Evolutionary conservation across 2,113 vertebrate species (phyloP).

Genomic region (Sinocyclocheilus rhinocerous): DNA sequence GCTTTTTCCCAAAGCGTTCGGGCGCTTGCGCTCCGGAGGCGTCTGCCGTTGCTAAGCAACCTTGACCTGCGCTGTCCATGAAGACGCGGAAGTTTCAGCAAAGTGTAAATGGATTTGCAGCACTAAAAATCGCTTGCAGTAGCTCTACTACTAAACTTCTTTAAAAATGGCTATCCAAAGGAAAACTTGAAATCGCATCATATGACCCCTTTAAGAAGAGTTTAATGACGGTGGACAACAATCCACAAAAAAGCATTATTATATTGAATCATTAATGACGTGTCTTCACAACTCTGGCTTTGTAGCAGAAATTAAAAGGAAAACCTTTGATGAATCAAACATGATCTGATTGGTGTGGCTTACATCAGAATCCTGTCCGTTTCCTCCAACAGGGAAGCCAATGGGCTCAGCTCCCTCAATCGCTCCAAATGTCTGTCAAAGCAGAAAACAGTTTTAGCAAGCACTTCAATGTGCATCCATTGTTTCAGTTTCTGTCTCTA

Average conservation of each 20-base stretch:
- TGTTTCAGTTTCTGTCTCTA: neutral
- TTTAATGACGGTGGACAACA: neutral
- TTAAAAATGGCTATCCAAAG: no score
- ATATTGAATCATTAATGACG: neutral
- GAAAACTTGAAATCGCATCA: no score
- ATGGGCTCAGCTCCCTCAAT: slow-evolving; percentile 84
- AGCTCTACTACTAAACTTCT: no score
- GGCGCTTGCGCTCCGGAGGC: no score
- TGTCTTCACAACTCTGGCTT: neutral
- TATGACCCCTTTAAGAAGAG: no score
- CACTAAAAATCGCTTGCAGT: no score
- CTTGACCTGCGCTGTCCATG: no score
- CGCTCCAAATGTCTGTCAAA: slow-evolving; percentile 87
- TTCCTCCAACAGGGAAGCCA: slow-evolving; percentile 90
- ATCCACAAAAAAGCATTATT: neutral
- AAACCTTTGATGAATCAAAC: slow-evolving; percentile 25
- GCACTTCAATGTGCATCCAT: neutral
- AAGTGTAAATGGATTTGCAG: no score
- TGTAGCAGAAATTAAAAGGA: neutral
- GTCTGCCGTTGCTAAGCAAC: no score
- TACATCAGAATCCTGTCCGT: slow-evolving; percentile 77
- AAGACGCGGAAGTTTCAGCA: no score
- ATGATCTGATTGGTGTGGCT: slow-evolving; percentile 65
- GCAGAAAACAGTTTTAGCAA: slow-evolving; percentile 22
- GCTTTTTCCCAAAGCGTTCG: no score